Evolutionary conservation across 2,113 vertebrate species (phyloP).

Genomic region (Canis aureus): DNA sequence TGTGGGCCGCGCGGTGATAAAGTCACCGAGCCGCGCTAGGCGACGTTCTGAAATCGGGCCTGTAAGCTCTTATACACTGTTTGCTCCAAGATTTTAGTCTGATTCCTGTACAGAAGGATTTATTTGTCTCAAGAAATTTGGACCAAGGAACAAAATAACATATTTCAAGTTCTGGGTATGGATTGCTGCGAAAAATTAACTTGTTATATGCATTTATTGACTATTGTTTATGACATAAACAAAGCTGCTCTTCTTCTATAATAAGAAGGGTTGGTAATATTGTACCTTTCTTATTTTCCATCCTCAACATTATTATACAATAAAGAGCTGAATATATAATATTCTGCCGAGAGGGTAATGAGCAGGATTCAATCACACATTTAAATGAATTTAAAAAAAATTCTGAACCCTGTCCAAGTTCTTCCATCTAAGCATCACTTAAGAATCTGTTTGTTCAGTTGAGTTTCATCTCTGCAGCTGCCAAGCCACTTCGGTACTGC

Average conservation of each 20-base stretch:
- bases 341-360: slow-evolving; percentile 87
- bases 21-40: neutral
- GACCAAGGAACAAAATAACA: slow-evolving; percentile 80
- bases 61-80: neutral
- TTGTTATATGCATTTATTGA: slow-evolving; percentile 84
- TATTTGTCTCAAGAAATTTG: slow-evolving; percentile 75
- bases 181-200: slow-evolving; percentile 77
- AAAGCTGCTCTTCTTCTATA: slow-evolving; percentile 85
- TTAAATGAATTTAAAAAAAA: slow-evolving; percentile 87
- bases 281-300: slow-evolving; percentile 87
- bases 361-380: slow-evolving; percentile 89
- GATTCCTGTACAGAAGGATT: slow-evolving; percentile 60
- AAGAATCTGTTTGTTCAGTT: slow-evolving; percentile 92
- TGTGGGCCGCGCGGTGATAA: neutral
- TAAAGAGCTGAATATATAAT: slow-evolving; percentile 87
- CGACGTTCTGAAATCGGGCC: neutral
- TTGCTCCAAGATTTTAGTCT: slow-evolving; percentile 63
- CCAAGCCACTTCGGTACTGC: slow-evolving; percentile 89
- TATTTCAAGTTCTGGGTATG: slow-evolving; percentile 79
- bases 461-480: slow-evolving; percentile 90
- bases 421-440: slow-evolving; percentile 89
- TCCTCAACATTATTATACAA: slow-evolving; percentile 83
- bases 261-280: slow-evolving; percentile 80
- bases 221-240: slow-evolving; percentile 86
- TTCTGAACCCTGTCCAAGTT: slow-evolving; percentile 90